Base-by-base conservation (phyloP, 1,140 invertebrate species). In the Panulirus ornatus region DNA sequence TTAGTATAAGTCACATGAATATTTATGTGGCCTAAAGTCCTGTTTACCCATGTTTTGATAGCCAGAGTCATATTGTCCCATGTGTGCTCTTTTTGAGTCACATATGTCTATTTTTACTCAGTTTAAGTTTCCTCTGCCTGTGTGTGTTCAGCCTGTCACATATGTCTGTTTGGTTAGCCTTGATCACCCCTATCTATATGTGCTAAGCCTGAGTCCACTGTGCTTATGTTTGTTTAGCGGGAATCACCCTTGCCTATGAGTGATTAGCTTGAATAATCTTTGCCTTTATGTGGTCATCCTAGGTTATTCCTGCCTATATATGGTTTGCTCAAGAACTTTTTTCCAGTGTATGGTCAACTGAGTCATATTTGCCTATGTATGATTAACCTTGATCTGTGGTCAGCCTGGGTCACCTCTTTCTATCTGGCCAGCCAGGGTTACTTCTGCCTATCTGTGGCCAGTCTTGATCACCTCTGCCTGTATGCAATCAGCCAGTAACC, bases 381-480 rank as follows among this genome's bases (percentile, higher is more conserved):
- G 58, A 30, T 58, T 22, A 14, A 3, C 54, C 58, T 66, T 66
- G 16, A 2, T 5, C 58, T 70, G 63, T 83, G 54, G 54, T 84
- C 54, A 84, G 76, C 54, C 54, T 63, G 38, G 40, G 71, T 75
- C 71, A 75, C 71, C 40, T 16, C 5, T 8, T 2, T 40, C 11
- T 40, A 27, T 66, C n/a, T 66, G 38, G 84, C 40, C 75, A 63
- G 27, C 36, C 70, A 22, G 44, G 44, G 58, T 78, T 58, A 63
- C 76, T 66, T 44, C 47, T 40, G 30, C 36, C 38, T 51, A 44
- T 34, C 16, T 66, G n/a, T 66, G 58, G n/a, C 30, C 58, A 66
- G 9, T 11, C n/a, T 30, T 0, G 30, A 27, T 66, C 27, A 66
- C 58, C 0, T 58, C n/a, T 58, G 54, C n/a, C n/a, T 66, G 16